Evolutionary conservation across 1,140 invertebrate genomes (phyloP), one percentile per base, ranked within the genome.

Genomic region (Propsilocerus akamusi): DNA sequence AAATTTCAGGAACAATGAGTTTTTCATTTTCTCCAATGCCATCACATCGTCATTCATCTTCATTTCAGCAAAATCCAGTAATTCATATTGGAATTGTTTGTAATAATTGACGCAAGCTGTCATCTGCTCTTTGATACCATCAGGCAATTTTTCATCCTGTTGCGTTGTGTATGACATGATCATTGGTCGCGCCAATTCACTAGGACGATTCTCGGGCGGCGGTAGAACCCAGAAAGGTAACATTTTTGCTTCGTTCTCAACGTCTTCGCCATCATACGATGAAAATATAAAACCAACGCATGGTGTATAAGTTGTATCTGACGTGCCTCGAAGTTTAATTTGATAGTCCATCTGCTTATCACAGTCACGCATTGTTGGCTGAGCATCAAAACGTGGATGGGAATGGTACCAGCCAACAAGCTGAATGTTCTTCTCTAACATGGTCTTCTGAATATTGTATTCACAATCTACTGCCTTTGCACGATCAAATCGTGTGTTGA

Each of bases 341-440:
- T 97, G 87, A 72, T 95, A 94, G 57, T 94, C 89, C 50, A 96
- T 69, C 64, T 97, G 93, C 53, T 83, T 79, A 59, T 93, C 87
- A 53, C 93, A 85, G 65, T 97, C 93, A 41, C 86, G 72, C 1
- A 95, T 67, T 14, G 88, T 90, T 8, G 91, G 91, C 53, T 90
- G 84, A 8, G 89, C 84, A 53, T 84, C 78, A 52, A 86, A 83
- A 34, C 81, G 76, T 1, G 91, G 90, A 71, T 96, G 92, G n/a
- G 88, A 93, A 62, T 97, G 92, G 71, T 97, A 97, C 91, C 92
- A 95, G 4, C 91, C 92, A 26, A 96, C 81, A 8, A 95, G 68
- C 24, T 78, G 79, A 24, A 94, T 71, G 49, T 84, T 80, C 53
- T 83, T 73, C 58, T 77, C 78, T 59, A 90, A 80, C 68, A 96